Conservation (phyloP, 2,797 vertebrate species). For the Chrosomus eos region DNA sequence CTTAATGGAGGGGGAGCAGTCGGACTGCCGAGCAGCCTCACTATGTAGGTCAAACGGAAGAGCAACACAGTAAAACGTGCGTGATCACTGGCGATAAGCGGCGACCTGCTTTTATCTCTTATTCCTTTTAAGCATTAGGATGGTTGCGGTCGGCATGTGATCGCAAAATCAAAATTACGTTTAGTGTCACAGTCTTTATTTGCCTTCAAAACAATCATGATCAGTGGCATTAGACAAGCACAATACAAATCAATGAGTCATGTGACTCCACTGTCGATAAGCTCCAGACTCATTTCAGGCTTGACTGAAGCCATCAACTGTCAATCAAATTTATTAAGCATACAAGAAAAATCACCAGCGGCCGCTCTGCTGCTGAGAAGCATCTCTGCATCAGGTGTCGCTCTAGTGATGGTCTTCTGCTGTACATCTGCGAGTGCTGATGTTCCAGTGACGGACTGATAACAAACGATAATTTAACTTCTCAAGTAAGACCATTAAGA, state of each 20-base stretch:
- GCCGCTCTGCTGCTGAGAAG: background rate
- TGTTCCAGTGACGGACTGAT: slow-evolving; percentile 52
- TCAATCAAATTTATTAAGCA: slow-evolving; percentile 19
- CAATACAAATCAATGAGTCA: slow-evolving; percentile 45
- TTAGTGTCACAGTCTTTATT: background rate
- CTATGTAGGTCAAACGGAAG: slow-evolving; percentile 76
- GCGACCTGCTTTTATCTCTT: slow-evolving; percentile 16
- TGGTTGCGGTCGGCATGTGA: slow-evolving; percentile 5
- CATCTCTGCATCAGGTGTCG: slow-evolving; percentile 50
- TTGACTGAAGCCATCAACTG: slow-evolving; percentile 70
- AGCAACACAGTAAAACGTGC: slow-evolving; percentile 53
- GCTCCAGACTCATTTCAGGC: slow-evolving; percentile 72
- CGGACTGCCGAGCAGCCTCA: slow-evolving; percentile 66
- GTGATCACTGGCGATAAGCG: slow-evolving; percentile 28
- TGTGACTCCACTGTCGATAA: slow-evolving; percentile 62
- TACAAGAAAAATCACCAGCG: background rate
- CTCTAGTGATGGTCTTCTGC: slow-evolving; percentile 64
- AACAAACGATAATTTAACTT: slow-evolving; percentile 67
- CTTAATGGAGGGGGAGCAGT: slow-evolving; percentile 70
- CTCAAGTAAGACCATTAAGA: slow-evolving; percentile 67
- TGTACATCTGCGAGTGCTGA: slow-evolving; percentile 52
- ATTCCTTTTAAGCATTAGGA: background rate
- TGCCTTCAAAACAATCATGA: slow-evolving; percentile 31
- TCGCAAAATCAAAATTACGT: background rate
- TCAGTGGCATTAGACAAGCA: slow-evolving; percentile 41